Evolutionary conservation across 2,888 invertebrate species (phyloP).

Genomic region (Synanthedon vespiformis): DNA sequence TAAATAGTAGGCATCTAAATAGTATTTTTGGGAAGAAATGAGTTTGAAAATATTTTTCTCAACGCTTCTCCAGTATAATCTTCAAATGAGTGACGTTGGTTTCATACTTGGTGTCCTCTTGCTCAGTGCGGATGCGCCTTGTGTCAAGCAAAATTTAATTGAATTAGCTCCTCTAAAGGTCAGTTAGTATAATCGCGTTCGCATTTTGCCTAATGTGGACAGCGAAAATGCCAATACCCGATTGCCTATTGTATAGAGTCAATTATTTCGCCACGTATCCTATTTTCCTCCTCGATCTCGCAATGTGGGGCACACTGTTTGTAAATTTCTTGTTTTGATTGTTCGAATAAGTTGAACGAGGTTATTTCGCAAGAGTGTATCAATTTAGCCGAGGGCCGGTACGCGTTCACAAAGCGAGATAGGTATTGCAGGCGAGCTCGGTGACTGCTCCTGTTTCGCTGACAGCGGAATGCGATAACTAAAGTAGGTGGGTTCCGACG

Average conservation of each 20-base stretch:
- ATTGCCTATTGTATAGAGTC: not conserved
- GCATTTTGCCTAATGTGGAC: not conserved
- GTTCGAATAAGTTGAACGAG: conserved; percentile 61
- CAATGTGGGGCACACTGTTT: not conserved
- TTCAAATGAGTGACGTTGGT: not conserved
- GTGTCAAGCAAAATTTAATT: not conserved
- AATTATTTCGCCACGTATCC: not conserved
- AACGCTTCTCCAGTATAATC: not conserved
- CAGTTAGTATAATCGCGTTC: not conserved
- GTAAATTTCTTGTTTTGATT: conserved; percentile 23
- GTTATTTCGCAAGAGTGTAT: conserved; percentile 65
- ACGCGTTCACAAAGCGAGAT: conserved; percentile 43
- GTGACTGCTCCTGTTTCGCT: conserved; percentile 51
- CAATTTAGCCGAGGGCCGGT: conserved; percentile 55
- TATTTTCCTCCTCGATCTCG: not conserved
- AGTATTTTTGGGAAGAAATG: too few species aligned
- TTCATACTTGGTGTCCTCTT: not conserved
- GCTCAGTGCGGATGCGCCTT: not conserved
- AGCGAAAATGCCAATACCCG: not conserved
- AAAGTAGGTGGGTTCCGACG: conserved; percentile 28
- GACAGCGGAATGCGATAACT: conserved; percentile 59
- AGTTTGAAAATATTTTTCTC: conserved; percentile 1
- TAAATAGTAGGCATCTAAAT: too few species aligned
- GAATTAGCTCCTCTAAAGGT: not conserved
- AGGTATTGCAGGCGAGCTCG: conserved; percentile 42